phyloP scores from a whole-genome alignment of 2,113 vertebrate genomes.

The Poeciliopsis prolifica region DNA sequence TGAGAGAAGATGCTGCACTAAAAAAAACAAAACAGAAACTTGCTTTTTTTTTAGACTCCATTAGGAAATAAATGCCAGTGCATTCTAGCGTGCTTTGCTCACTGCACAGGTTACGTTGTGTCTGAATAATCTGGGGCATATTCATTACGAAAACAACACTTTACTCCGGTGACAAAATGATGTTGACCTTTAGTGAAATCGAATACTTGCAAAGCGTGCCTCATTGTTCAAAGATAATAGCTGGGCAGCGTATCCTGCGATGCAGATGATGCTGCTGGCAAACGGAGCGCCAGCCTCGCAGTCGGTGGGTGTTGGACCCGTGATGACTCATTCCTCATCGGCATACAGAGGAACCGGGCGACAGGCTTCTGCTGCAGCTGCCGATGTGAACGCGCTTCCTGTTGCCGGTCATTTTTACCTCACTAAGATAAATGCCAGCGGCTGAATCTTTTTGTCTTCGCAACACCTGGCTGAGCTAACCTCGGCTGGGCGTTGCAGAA shows the following conservation, averaged over 20 bases:
- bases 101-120: conserved; percentile 27
- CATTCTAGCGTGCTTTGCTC: conserved; percentile 19
- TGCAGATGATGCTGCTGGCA: conserved; percentile 64
- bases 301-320: conserved; percentile 35
- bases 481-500: conserved; percentile 2
- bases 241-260: conserved; percentile 55
- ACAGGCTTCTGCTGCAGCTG: conserved; percentile 55
- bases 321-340: conserved; percentile 68
- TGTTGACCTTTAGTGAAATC: conserved; percentile 71
- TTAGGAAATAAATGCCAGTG: conserved; percentile 7
- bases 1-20: not conserved
- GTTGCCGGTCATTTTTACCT: conserved; percentile 32
- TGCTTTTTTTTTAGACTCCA: not conserved
- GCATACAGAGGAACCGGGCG: conserved; percentile 43
- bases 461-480: conserved; percentile 45
- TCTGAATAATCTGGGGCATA: conserved; percentile 49
- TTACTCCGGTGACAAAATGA: conserved; percentile 64
- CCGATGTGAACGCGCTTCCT: conserved; percentile 46
- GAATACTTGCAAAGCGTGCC: conserved; percentile 56
- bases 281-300: conserved; percentile 53
- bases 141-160: conserved; percentile 71
- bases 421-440: conserved; percentile 52
- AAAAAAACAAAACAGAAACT: not conserved
- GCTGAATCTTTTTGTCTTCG: conserved; percentile 34
- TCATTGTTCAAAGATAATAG: conserved; percentile 73